These are phyloP conservation scores for Brachyhypopomus gauderio DNA, from an alignment of 2,113 vertebrate genomes.

Conservation along the genomic window DNA sequence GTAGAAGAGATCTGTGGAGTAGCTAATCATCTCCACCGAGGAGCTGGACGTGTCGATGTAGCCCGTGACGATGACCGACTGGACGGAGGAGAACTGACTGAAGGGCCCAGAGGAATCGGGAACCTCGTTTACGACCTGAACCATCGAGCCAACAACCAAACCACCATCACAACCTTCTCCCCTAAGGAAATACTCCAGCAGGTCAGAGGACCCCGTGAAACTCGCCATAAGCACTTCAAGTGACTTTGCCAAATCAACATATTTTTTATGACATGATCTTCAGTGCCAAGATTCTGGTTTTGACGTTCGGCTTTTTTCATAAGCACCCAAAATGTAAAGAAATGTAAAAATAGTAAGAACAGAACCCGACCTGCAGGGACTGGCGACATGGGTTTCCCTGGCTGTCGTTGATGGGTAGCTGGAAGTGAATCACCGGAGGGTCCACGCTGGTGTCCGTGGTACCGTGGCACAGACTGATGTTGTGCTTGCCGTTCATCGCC, in stretches of 20 bases:
- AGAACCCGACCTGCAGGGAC: slow-evolving; percentile 67
- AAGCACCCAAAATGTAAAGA: too few relatives aligned
- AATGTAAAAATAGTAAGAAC: too few relatives aligned
- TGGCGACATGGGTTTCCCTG: slow-evolving; percentile 71
- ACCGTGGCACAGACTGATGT: slow-evolving; percentile 65
- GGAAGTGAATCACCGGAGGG: slow-evolving; percentile 71
- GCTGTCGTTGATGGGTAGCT: slow-evolving; percentile 73
- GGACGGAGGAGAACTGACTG: slow-evolving; percentile 68
- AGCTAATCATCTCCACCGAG: slow-evolving; percentile 70
- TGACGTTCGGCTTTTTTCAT: not conserved
- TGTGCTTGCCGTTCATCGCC: slow-evolving; percentile 74
- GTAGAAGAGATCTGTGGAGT: slow-evolving; percentile 78
- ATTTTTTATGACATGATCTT: not conserved
- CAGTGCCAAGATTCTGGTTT: too few relatives aligned
- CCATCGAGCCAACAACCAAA: too few relatives aligned
- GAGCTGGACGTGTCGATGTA: slow-evolving; percentile 70
- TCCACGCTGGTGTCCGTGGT: slow-evolving; percentile 60
- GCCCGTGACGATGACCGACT: slow-evolving; percentile 75
- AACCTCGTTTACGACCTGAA: slow-evolving; percentile 73
- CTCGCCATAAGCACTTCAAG: not conserved
- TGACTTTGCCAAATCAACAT: not conserved
- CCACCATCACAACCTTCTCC: too few relatives aligned
- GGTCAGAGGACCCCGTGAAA: too few relatives aligned
- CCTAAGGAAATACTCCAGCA: too few relatives aligned
- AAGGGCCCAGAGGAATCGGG: slow-evolving; percentile 68